Conservation (phyloP, 2,888 invertebrate species). For the Galeopsomyia nigrocyanea region DNA sequence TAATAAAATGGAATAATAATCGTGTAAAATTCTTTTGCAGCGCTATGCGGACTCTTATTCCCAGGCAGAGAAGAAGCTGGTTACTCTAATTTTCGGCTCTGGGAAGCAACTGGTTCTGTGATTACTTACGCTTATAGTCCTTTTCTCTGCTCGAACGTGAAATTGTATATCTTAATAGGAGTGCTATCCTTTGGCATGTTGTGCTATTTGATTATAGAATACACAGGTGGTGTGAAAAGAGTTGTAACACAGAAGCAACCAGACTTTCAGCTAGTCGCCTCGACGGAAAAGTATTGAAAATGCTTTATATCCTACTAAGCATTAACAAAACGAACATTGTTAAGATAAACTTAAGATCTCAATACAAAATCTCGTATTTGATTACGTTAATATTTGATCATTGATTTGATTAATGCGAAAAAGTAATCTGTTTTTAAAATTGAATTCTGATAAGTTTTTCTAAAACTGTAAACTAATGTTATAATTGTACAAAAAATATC, state of each 20-base stretch:
- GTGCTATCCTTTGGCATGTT: conserved; percentile 80
- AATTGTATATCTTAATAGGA: conserved; percentile 78
- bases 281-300: conserved; percentile 43
- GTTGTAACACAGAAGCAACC: conserved; percentile 52
- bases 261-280: conserved; percentile 62
- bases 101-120: conserved; percentile 93
- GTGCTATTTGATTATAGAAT: conserved; percentile 81
- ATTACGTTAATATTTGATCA: too few relatives aligned
- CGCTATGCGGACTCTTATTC: conserved; percentile 88
- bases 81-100: conserved; percentile 92
- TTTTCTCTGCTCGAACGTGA: conserved; percentile 80
- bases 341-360: neutral
- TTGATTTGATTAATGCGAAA: too few relatives aligned
- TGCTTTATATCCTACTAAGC: neutral
- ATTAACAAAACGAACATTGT: neutral
- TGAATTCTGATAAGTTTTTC: too few relatives aligned
- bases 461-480: too few relatives aligned
- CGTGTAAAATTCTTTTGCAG: conserved; percentile 68
- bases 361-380: too few relatives aligned
- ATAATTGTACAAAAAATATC: too few relatives aligned
- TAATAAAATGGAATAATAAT: neutral
- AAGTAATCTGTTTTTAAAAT: too few relatives aligned
- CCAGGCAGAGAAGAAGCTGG: conserved; percentile 89
- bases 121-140: conserved; percentile 86
- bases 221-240: conserved; percentile 53